Conservation (phyloP, 1,140 invertebrate genomes). For the Bicyclus anynana region DNA sequence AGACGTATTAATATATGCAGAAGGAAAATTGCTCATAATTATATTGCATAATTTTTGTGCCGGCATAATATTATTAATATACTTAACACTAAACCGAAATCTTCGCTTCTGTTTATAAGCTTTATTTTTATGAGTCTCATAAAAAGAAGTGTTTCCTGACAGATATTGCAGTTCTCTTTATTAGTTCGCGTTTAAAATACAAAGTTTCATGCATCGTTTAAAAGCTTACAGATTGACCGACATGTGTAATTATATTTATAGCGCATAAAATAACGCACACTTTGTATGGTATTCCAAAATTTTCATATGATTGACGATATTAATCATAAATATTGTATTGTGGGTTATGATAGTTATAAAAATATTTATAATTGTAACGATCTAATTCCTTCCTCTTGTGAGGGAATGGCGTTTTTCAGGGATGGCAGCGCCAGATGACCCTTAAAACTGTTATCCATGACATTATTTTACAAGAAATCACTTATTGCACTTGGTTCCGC, state of each 20-base stretch:
- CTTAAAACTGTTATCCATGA: no score
- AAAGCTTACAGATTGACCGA: slow-evolving; percentile 12
- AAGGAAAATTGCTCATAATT: background rate
- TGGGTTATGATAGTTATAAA: no score
- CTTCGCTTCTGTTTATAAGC: slow-evolving; percentile 26
- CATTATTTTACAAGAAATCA: no score
- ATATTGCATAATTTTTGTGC: background rate
- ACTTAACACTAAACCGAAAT: background rate
- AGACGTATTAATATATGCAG: no score
- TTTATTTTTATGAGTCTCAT: slow-evolving; percentile 40
- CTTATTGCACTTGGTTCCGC: no score
- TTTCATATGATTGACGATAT: no score
- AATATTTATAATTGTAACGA: no score
- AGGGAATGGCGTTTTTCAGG: no score
- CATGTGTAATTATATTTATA: slow-evolving; percentile 19
- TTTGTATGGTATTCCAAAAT: no score
- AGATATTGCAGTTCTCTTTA: slow-evolving; percentile 50
- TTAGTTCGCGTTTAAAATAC: slow-evolving; percentile 38
- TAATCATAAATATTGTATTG: no score
- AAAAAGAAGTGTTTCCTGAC: slow-evolving; percentile 39
- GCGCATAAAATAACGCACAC: slow-evolving; percentile 4
- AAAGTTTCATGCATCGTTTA: slow-evolving; percentile 31
- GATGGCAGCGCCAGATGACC: no score
- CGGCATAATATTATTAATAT: background rate
- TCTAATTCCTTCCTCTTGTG: no score